phyloP scores from a whole-genome alignment of 2,888 invertebrate species.

The Chirona hameri region DNA sequence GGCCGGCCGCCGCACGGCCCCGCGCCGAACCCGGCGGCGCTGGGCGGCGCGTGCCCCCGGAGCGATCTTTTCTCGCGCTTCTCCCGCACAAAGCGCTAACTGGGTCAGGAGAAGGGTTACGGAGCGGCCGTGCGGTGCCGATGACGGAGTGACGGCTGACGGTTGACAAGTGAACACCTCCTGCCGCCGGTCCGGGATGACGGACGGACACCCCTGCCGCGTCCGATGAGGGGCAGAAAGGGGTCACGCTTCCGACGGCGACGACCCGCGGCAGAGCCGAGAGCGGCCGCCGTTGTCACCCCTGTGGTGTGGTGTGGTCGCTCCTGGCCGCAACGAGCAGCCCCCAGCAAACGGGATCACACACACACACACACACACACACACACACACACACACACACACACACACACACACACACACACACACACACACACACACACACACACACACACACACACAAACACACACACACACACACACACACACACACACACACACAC shows the following conservation, averaged over 20 bases:
- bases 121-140: neutral
- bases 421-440: too few species aligned
- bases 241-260: slow-evolving; percentile 13
- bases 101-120: neutral
- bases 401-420: too few species aligned
- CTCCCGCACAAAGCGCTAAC: neutral
- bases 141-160: too few species aligned
- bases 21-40: too few species aligned
- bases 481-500: too few species aligned
- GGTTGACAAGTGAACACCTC: too few species aligned
- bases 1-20: neutral
- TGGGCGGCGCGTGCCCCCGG: neutral
- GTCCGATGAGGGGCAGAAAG: neutral
- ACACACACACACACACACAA: too few species aligned
- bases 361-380: too few species aligned
- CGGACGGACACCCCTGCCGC: neutral
- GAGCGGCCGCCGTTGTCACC: neutral
- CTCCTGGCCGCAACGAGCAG: too few species aligned
- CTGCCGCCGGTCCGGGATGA: neutral
- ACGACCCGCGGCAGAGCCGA: neutral
- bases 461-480: too few species aligned
- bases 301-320: too few species aligned
- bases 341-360: neutral
- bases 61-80: neutral
- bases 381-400: too few species aligned